Evolutionary conservation across 2,888 invertebrate species (phyloP).

Genomic region (Tyria jacobaeae): DNA sequence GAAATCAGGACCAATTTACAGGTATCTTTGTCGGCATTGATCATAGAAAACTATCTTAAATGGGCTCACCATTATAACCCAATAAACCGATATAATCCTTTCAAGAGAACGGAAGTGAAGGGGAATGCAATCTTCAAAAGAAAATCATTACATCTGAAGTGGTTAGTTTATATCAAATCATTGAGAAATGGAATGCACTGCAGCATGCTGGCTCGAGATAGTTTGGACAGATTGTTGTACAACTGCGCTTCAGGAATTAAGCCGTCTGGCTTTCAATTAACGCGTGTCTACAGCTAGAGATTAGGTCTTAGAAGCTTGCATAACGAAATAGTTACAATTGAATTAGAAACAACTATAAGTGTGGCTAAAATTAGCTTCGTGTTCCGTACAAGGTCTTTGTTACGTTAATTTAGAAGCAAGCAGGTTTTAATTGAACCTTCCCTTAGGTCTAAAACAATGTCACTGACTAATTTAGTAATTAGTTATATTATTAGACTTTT

Average conservation of each 20-base stretch:
- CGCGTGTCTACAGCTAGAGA: slow-evolving; percentile 58
- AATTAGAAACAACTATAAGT: slow-evolving; percentile 56
- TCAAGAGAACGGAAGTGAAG: slow-evolving; percentile 14
- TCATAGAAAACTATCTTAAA: not conserved
- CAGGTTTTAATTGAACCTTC: slow-evolving; percentile 13
- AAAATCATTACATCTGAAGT: slow-evolving; percentile 13
- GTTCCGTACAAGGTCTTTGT: slow-evolving; percentile 48
- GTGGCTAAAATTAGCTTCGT: slow-evolving; percentile 59
- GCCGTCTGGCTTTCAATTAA: slow-evolving; percentile 76
- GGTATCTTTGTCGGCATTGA: not conserved
- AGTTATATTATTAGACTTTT: not conserved
- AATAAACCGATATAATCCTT: slow-evolving; percentile 5
- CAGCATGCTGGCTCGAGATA: slow-evolving; percentile 11
- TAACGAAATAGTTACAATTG: slow-evolving; percentile 60
- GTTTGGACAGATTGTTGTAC: slow-evolving; percentile 51
- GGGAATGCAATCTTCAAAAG: slow-evolving; percentile 36
- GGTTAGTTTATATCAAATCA: slow-evolving; percentile 18
- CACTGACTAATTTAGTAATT: not conserved
- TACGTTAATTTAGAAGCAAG: slow-evolving; percentile 33
- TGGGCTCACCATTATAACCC: slow-evolving; percentile 2
- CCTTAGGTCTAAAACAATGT: not conserved
- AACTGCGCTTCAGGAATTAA: slow-evolving; percentile 62
- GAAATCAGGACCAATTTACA: not conserved
- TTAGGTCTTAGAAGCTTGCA: slow-evolving; percentile 56
- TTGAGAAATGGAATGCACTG: slow-evolving; percentile 17